These are phyloP conservation scores for Enteromius viviparus DNA, from an alignment of 2,797 vertebrate species.

Conservation along the genomic window DNA sequence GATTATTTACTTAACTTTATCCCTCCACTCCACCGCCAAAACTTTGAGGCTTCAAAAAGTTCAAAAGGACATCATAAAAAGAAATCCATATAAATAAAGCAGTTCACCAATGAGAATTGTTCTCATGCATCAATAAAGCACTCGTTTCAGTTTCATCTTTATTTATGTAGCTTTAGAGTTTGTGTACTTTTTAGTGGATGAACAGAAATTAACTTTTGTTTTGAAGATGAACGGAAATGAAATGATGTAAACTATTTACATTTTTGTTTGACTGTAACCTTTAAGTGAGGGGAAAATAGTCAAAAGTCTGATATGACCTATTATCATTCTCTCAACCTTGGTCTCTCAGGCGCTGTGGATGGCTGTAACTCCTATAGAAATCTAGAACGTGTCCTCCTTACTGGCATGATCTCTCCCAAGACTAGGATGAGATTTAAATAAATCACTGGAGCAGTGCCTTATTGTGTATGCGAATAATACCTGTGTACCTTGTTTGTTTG, in stretches of 20 bases:
- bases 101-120: neutral
- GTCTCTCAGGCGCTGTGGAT: neutral
- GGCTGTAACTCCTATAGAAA: neutral
- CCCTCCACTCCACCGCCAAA: neutral
- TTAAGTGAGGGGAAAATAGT: neutral
- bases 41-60: neutral
- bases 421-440: constrained; percentile 13
- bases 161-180: no score
- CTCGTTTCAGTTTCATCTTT: neutral
- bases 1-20: neutral
- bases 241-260: neutral
- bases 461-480: neutral
- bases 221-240: neutral
- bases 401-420: neutral
- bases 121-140: neutral
- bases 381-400: neutral
- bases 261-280: neutral
- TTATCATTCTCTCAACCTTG: neutral
- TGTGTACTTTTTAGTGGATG: no score
- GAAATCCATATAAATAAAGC: neutral
- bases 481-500: constrained; percentile 29
- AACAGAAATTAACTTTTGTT: neutral
- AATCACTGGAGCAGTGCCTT: neutral
- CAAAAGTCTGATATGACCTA: neutral
- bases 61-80: neutral